Conservation (phyloP, 2,797 vertebrate species). For the Gymnodraco acuticeps region DNA sequence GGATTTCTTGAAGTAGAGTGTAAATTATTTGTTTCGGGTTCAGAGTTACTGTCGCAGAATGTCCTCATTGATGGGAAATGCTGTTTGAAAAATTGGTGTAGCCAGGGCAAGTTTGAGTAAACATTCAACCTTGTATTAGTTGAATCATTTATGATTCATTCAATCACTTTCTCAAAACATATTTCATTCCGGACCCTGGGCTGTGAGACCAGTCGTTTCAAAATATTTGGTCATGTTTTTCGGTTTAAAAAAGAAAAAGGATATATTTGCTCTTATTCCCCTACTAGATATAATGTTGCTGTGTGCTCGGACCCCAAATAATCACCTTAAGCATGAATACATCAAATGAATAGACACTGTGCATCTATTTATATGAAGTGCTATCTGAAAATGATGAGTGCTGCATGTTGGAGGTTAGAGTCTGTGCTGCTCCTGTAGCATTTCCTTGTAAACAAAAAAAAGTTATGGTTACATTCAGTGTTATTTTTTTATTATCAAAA, state of each 20-base stretch:
- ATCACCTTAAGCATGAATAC: background rate
- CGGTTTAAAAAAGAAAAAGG: background rate
- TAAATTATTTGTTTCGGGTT: constrained; percentile 2
- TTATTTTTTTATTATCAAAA: background rate
- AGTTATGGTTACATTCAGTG: background rate
- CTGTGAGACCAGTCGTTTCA: background rate
- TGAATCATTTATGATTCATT: constrained; percentile 18
- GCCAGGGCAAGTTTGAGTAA: constrained; percentile 6
- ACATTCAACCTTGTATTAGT: constrained; percentile 26
- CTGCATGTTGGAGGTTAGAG: background rate
- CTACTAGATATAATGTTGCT: background rate
- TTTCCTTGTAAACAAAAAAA: background rate
- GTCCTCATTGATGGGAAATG: constrained; percentile 24
- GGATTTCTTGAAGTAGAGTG: background rate
- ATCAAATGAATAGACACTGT: constrained; percentile 6
- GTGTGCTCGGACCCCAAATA: background rate
- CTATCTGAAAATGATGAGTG: constrained; percentile 6
- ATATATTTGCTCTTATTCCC: background rate
- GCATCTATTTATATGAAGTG: constrained; percentile 6
- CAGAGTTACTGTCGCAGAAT: constrained; percentile 3
- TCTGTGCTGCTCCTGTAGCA: background rate
- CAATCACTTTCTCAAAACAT: background rate
- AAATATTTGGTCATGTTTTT: constrained; percentile 1
- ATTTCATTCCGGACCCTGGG: background rate
- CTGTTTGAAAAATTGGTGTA: constrained; percentile 14